Conservation (phyloP, 2,888 invertebrate species). For the Epistrophe eligans region DNA sequence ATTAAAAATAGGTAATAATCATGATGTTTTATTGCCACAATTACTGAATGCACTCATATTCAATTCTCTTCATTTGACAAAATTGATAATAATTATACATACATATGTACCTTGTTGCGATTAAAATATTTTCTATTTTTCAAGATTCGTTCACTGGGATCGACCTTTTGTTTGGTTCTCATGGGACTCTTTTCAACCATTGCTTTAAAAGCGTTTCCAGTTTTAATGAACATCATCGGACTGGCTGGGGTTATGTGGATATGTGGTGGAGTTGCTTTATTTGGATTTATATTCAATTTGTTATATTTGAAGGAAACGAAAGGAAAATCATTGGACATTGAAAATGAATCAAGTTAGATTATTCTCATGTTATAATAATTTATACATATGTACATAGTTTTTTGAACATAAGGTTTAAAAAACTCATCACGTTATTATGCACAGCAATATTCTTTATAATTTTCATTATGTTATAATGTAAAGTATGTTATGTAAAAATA, state of each 20-base stretch:
- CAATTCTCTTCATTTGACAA: too few relatives aligned
- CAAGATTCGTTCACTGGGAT: slow-evolving; percentile 80
- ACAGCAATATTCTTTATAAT: too few relatives aligned
- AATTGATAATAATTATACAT: too few relatives aligned
- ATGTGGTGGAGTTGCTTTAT: slow-evolving; percentile 78
- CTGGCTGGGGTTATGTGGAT: slow-evolving; percentile 81
- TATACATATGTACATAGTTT: too few relatives aligned
- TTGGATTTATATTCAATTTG: slow-evolving; percentile 79
- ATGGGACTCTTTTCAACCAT: slow-evolving; percentile 76
- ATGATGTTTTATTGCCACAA: too few relatives aligned
- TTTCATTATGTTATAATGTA: too few relatives aligned
- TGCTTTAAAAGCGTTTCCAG: slow-evolving; percentile 79
- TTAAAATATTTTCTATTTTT: slow-evolving; percentile 36
- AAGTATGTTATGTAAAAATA: too few relatives aligned
- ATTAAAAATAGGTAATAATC: too few relatives aligned
- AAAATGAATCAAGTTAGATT: not conserved
- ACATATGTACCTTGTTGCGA: too few relatives aligned
- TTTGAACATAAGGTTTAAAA: too few relatives aligned
- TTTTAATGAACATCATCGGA: slow-evolving; percentile 78
- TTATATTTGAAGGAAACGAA: slow-evolving; percentile 81
- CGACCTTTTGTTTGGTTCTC: slow-evolving; percentile 78
- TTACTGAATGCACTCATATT: too few relatives aligned
- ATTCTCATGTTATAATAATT: not conserved
- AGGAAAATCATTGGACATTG: slow-evolving; percentile 74
- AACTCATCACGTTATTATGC: too few relatives aligned